Conservation (phyloP, 92 coral and sea anemone species). For the Pocillopora grandis region DNA sequence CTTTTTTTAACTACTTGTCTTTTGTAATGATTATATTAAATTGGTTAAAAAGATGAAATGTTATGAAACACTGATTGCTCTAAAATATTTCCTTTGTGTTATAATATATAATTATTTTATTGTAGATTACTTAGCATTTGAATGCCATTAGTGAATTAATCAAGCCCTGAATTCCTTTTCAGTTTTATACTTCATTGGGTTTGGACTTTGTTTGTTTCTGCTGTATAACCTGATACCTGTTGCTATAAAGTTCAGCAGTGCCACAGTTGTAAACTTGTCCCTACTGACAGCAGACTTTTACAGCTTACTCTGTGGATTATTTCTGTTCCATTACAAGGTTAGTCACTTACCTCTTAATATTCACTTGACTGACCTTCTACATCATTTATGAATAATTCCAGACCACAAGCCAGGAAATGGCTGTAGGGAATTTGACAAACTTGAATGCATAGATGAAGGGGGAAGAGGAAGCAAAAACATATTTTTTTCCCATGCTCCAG, state of each 20-base stretch:
- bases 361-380: no score
- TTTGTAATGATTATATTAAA: background rate
- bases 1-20: background rate
- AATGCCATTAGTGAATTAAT: background rate
- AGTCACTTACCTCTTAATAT: background rate
- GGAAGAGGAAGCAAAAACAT: no score
- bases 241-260: conserved; percentile 79
- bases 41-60: background rate
- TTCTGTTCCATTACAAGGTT: conserved; percentile 85
- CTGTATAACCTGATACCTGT: conserved; percentile 80
- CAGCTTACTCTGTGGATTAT: conserved; percentile 81
- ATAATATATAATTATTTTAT: background rate
- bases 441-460: no score
- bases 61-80: no score
- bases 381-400: no score
- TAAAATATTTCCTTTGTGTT: background rate
- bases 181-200: conserved; percentile 74
- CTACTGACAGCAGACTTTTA: conserved; percentile 93
- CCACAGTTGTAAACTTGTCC: conserved; percentile 87
- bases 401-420: no score
- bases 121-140: background rate
- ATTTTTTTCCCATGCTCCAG: no score
- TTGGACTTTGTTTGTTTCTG: conserved; percentile 69
- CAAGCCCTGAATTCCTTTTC: background rate
- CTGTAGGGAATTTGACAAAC: no score